Conservation (phyloP, 2,888 invertebrate genomes). For the Mycalesis mineus region DNA sequence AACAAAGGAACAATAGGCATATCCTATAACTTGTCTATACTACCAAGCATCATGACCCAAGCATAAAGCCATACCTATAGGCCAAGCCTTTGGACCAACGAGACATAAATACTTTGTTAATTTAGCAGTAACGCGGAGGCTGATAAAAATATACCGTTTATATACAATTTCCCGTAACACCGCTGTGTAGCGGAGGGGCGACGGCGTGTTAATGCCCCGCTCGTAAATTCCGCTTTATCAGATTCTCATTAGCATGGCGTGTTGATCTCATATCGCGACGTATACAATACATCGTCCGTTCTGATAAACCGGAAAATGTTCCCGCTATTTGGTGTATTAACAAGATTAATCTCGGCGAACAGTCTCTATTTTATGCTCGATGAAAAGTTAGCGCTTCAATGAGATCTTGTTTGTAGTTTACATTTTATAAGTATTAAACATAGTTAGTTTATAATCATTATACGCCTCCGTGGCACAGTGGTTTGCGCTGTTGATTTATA, state of each 20-base stretch:
- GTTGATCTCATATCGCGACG: conserved; percentile 56
- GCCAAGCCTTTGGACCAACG: too few species aligned
- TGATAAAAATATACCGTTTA: neutral
- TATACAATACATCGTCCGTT: conserved; percentile 24
- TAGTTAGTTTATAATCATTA: too few species aligned
- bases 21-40: too few species aligned
- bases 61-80: too few species aligned
- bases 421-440: too few species aligned
- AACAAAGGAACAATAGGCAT: too few species aligned
- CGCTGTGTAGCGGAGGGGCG: conserved; percentile 1
- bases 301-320: conserved; percentile 1
- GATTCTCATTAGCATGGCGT: conserved; percentile 63
- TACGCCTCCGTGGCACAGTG: too few species aligned
- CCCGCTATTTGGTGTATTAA: conserved; percentile 6
- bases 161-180: conserved; percentile 4
- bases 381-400: too few species aligned
- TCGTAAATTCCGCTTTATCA: conserved; percentile 65
- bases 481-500: too few species aligned
- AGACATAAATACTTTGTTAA: neutral
- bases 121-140: neutral
- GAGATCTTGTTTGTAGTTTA: too few species aligned
- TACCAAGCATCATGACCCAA: too few species aligned
- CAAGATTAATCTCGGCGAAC: neutral
- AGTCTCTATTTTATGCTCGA: too few species aligned
- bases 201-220: conserved; percentile 31